phyloP scores from a whole-genome alignment of 2,113 vertebrate species.

The Microcebus tavaratra region DNA sequence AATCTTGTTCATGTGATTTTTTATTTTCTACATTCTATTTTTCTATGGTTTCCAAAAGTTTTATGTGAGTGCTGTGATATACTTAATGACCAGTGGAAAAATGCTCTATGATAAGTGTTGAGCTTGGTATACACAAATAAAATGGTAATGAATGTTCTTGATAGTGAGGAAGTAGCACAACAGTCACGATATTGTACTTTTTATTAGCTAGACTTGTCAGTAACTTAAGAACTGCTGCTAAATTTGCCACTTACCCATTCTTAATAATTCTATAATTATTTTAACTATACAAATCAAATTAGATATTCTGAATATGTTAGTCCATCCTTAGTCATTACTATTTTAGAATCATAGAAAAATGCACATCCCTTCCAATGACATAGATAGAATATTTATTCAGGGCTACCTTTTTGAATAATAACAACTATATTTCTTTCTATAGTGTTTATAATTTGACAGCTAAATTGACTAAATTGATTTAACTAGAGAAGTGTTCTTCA shows the following conservation, averaged over 20 bases:
- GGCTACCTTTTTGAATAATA: conserved; percentile 49
- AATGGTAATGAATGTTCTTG: not conserved
- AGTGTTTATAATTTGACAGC: conserved; percentile 34
- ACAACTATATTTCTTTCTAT: conserved; percentile 16
- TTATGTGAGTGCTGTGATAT: not conserved
- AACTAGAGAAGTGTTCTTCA: conserved; percentile 51
- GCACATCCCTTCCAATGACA: not conserved
- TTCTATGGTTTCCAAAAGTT: conserved; percentile 13
- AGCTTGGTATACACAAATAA: not conserved
- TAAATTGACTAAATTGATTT: conserved; percentile 65
- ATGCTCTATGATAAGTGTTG: not conserved
- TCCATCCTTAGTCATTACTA: not conserved
- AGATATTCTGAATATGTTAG: conserved; percentile 48
- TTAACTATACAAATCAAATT: conserved; percentile 27
- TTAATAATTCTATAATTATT: not conserved
- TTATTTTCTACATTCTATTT: conserved; percentile 27
- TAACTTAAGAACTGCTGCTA: not conserved
- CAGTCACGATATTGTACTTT: conserved; percentile 7
- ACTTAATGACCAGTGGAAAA: not conserved
- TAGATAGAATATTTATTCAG: not conserved
- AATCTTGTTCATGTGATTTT: not conserved
- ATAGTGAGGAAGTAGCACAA: not conserved
- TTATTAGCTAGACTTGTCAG: not conserved
- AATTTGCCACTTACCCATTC: not conserved
- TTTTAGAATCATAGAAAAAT: conserved; percentile 27